Percentiles rank a stretch among this genome's conserved stretches.
phyloP scores from a whole-genome alignment of 2,888 invertebrate genomes.

The Pandemis heparana region DNA sequence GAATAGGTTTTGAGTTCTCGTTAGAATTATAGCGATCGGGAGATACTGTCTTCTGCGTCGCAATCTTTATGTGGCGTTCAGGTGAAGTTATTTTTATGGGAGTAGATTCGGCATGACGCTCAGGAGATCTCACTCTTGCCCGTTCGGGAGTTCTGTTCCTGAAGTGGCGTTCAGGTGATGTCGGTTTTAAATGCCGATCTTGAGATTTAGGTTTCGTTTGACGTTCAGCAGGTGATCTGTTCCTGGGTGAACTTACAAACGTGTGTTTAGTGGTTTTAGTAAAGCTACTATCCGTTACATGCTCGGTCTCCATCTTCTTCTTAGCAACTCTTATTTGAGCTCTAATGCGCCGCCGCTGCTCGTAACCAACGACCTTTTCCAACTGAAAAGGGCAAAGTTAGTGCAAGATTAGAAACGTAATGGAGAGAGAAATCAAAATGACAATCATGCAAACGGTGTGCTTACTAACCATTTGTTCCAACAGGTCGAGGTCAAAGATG shows the following conservation, averaged over 20 bases:
- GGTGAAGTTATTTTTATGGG: slow-evolving; percentile 60
- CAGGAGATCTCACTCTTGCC: slow-evolving; percentile 53
- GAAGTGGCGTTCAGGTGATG: slow-evolving; percentile 60
- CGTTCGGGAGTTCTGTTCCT: slow-evolving; percentile 45
- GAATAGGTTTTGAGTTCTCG: slow-evolving; percentile 51
- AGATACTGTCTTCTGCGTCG: slow-evolving; percentile 50
- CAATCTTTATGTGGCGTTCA: slow-evolving; percentile 56
- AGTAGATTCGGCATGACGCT: slow-evolving; percentile 53
- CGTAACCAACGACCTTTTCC: slow-evolving; percentile 91
- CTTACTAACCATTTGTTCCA: slow-evolving; percentile 89
- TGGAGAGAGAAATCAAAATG: slow-evolving; percentile 49
- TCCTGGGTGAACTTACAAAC: slow-evolving; percentile 52
- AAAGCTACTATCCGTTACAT: slow-evolving; percentile 53
- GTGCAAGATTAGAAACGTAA: slow-evolving; percentile 51
- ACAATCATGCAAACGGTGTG: slow-evolving; percentile 53
- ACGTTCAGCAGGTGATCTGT: slow-evolving; percentile 54
- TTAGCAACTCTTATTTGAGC: slow-evolving; percentile 91
- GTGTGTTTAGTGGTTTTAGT: slow-evolving; percentile 60
- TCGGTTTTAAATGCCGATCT: slow-evolving; percentile 40
- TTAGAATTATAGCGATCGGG: slow-evolving; percentile 49
- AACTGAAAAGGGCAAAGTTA: slow-evolving; percentile 82
- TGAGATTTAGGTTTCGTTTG: slow-evolving; percentile 40
- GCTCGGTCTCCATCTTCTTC: slow-evolving; percentile 81
- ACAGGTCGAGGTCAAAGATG: slow-evolving; percentile 88
- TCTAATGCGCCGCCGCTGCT: slow-evolving; percentile 91